These are phyloP conservation scores for Trichonephila clavata DNA, from an alignment of 1,140 invertebrate species.

Conservation along the genomic window DNA sequence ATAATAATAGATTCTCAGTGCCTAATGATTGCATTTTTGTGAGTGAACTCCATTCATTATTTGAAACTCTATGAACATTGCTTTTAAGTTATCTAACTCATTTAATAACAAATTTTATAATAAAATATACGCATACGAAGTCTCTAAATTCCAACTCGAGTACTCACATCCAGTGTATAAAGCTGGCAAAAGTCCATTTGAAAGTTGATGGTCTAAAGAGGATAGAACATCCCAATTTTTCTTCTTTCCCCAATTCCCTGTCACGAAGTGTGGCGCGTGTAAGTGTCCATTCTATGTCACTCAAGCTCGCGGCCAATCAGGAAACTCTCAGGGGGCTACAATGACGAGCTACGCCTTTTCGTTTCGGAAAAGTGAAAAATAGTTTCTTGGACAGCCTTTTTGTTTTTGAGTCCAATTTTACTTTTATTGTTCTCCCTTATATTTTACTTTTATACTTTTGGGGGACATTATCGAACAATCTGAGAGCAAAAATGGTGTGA, in stretches of 20 bases:
- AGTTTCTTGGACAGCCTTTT: slow-evolving; percentile 42
- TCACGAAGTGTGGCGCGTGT: slow-evolving; percentile 36
- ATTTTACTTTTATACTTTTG: slow-evolving; percentile 35
- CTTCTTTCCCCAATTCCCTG: slow-evolving; percentile 42
- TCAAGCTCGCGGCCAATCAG: slow-evolving; percentile 46
- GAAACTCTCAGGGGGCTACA: slow-evolving; percentile 6
- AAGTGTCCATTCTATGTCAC: slow-evolving; percentile 40
- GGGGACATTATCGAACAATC: not conserved
- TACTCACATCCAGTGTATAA: too few species aligned
- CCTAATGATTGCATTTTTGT: too few species aligned
- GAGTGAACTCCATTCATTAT: too few species aligned
- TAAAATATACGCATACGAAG: too few species aligned
- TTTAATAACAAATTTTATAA: too few species aligned
- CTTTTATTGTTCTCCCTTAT: slow-evolving; percentile 7
- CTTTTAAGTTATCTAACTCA: too few species aligned
- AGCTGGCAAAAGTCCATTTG: too few species aligned
- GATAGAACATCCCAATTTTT: not conserved
- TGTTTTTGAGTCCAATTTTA: not conserved
- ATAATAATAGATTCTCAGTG: too few species aligned
- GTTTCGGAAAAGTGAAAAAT: slow-evolving; percentile 44
- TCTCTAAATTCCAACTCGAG: too few species aligned
- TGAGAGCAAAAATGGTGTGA: not conserved
- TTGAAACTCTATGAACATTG: too few species aligned
- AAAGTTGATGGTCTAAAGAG: too few species aligned
- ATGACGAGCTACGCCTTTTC: slow-evolving; percentile 47